Base-by-base conservation (phyloP, 2,113 vertebrate genomes). In the Callipepla californica region DNA sequence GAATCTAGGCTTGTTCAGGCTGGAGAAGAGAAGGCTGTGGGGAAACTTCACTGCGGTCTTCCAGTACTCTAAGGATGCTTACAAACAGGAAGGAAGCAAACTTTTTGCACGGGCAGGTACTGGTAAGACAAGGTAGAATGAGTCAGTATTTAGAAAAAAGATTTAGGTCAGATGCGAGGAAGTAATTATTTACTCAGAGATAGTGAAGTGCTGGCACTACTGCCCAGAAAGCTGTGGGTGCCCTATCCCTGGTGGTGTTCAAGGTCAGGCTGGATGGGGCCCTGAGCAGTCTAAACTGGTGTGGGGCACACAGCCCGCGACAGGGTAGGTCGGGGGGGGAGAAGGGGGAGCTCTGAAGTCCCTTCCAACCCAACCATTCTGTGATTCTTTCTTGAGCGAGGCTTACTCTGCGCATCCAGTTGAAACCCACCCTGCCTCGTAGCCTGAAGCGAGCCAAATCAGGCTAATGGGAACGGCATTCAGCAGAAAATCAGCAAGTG, bases 361-460 rank as follows among this genome's bases (percentile, higher is more conserved):
- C 55, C 55, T n/a, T n/a, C 19, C 18, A 32, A 58, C 30, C 30
- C 32, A 20, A n/a, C 32, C 32, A n/a, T n/a, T 58, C n/a, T 34
- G n/a, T 11, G 30, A 57, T 22, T 21, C n/a, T 34, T 7, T n/a
- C 7, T 42, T 7, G 4, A 45, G 7, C 1, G 3, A 22, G 5
- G 11, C 28, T 26, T 2, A 13, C 9, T 2, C 7, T 0, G 6
- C 16, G 7, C 0, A 1, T 4, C 32, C 19, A 20, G 6, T 2
- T 12, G 21, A 36, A 78, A 7, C 3, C 26, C 4, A 8, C 2
- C 3, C 2, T n/a, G 20, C 0, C 12, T 11, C 0, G 1, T 0
- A 19, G 30, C 1, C 61, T 5, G 28, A 63, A 15, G 18, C 1
- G 14, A 16, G 11, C 13, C 2, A 20, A 17, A 36, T 30, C 9